Percentiles rank a stretch among this genome's conserved stretches.
Conservation (phyloP, 2,797 vertebrate genomes). For the Sciurus vulgaris region DNA sequence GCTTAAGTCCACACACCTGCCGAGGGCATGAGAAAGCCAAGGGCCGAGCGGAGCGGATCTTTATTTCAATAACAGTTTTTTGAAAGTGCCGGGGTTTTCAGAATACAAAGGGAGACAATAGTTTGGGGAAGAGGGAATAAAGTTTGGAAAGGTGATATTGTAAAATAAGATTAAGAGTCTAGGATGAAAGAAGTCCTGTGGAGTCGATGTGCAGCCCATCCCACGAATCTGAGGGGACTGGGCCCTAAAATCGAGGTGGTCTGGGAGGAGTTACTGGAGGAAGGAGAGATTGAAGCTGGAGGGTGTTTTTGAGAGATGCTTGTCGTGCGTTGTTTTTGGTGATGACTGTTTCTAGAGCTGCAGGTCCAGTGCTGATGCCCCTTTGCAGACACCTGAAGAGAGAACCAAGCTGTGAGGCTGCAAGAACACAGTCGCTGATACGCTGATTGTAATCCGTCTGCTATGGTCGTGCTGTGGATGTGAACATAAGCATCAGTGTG, state of each 20-base stretch:
- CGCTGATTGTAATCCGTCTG: no score
- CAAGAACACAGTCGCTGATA: neutral
- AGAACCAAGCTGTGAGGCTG: neutral
- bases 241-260: rapidly evolving
- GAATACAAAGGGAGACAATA: neutral
- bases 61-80: neutral
- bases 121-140: neutral
- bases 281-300: neutral
- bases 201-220: rapidly evolving
- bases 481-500: rapidly evolving
- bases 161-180: neutral
- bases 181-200: neutral
- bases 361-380: neutral
- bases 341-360: neutral
- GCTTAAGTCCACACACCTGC: neutral
- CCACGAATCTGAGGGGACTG: neutral
- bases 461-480: no score
- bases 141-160: neutral
- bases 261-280: neutral
- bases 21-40: neutral
- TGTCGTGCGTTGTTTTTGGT: neutral
- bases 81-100: neutral
- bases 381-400: neutral
- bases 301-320: no score
- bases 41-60: neutral